Conservation (phyloP, 2,888 invertebrate species). For the Cantharis flavilabris region DNA sequence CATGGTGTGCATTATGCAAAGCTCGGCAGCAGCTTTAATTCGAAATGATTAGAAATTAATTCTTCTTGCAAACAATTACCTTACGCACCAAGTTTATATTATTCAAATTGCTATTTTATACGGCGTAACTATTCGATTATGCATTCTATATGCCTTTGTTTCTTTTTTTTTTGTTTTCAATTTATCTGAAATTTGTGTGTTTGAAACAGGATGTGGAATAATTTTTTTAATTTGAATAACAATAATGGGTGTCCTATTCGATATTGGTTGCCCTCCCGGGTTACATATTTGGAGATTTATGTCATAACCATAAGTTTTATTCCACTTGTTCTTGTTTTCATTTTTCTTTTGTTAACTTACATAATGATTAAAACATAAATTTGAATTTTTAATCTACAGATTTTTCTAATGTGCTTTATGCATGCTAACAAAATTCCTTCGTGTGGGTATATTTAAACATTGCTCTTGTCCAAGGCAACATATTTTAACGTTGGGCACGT, state of each 20-base stretch:
- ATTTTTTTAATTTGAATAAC: not conserved
- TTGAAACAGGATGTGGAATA: not conserved
- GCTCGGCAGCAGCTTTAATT: not conserved
- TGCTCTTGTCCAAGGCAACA: not conserved
- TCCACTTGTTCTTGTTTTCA: not conserved
- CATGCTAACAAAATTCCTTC: not conserved
- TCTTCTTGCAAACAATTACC: not conserved
- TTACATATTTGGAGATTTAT: not conserved
- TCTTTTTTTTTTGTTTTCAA: not conserved
- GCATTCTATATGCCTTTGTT: conserved; percentile 2
- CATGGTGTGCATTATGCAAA: not conserved
- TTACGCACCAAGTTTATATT: not conserved
- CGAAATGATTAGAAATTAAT: not conserved
- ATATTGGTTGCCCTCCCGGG: not conserved
- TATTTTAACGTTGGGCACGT: not conserved
- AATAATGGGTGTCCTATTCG: not conserved
- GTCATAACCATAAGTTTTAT: not conserved
- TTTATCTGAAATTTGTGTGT: not conserved
- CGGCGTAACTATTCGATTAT: not conserved
- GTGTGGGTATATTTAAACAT: not conserved
- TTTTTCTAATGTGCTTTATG: not conserved
- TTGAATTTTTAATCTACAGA: not conserved
- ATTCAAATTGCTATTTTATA: not conserved
- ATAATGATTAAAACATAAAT: not conserved
- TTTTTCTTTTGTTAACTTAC: not conserved